Evolutionary conservation across 2,113 vertebrate species (phyloP).

Genomic region (Aegotheles bennettii): DNA sequence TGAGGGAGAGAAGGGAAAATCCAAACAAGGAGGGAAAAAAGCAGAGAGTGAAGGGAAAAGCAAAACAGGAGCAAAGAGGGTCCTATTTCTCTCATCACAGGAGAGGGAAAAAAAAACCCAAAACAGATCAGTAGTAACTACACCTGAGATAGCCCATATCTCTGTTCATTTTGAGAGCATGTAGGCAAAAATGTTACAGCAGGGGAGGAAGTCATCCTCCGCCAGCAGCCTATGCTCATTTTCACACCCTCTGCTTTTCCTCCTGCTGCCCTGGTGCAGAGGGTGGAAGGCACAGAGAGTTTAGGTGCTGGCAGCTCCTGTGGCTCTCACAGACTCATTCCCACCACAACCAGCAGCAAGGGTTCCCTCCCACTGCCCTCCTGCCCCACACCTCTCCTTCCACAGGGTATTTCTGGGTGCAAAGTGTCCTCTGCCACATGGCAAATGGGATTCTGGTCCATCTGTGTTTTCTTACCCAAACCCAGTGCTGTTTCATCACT

Average conservation of each 20-base stretch:
- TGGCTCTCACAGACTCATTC: background rate
- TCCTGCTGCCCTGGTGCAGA: background rate
- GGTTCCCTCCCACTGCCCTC: rapidly evolving
- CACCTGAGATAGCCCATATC: background rate
- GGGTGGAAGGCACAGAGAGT: rapidly evolving
- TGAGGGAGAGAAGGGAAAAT: background rate
- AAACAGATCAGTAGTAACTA: background rate
- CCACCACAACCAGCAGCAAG: background rate
- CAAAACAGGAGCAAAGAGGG: background rate
- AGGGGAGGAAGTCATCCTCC: background rate
- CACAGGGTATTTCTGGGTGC: rapidly evolving
- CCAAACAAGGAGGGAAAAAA: rapidly evolving
- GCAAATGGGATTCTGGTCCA: background rate
- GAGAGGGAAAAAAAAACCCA: background rate
- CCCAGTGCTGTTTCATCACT: background rate
- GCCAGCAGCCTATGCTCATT: rapidly evolving
- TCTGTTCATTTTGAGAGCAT: background rate
- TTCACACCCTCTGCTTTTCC: background rate
- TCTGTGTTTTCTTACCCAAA: background rate
- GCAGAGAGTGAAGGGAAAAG: background rate
- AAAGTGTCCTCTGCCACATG: background rate
- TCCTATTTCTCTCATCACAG: background rate
- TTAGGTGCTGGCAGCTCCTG: background rate
- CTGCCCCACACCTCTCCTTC: background rate
- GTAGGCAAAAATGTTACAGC: background rate